Evolutionary conservation across 2,113 vertebrate genomes (phyloP).

Genomic region (Microtus richardsoni): DNA sequence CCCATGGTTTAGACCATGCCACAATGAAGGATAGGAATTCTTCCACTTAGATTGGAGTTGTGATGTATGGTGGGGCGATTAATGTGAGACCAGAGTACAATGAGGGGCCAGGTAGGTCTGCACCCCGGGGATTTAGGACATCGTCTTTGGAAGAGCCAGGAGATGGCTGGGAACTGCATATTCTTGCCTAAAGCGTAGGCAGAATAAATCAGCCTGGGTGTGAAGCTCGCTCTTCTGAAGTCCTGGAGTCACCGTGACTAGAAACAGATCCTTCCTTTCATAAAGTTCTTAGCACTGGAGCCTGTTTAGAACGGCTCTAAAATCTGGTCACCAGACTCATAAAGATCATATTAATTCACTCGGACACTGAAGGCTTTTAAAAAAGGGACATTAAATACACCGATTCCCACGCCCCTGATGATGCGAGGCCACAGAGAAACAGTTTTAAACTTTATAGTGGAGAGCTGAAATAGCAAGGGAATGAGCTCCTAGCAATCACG

Average conservation of each 20-base stretch:
- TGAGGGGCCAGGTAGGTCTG: fast-evolving
- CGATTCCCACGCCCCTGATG: conserved; percentile 55
- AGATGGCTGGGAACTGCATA: not conserved
- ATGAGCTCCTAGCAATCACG: not conserved
- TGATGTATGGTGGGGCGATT: not conserved
- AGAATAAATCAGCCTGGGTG: not conserved
- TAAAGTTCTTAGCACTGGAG: conserved; percentile 34
- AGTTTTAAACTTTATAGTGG: conserved; percentile 46
- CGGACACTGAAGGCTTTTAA: conserved; percentile 56
- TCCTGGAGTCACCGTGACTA: not conserved
- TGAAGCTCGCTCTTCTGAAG: not conserved
- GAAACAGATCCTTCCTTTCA: conserved; percentile 68
- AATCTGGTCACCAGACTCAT: conserved; percentile 51
- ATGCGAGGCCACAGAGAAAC: not conserved
- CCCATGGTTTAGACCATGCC: not conserved
- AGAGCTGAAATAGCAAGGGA: conserved; percentile 56
- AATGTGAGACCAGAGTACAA: not conserved
- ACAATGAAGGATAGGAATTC: not conserved
- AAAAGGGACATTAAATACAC: conserved; percentile 53
- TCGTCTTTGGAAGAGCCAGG: not conserved
- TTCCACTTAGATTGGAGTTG: conserved; percentile 14
- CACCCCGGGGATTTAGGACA: not conserved
- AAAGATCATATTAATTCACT: conserved; percentile 63
- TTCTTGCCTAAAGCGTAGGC: not conserved
- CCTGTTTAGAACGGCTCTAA: conserved; percentile 46